Evolutionary conservation across 1,140 invertebrate genomes (phyloP).

Genomic region (Hylaeus anthracinus): DNA sequence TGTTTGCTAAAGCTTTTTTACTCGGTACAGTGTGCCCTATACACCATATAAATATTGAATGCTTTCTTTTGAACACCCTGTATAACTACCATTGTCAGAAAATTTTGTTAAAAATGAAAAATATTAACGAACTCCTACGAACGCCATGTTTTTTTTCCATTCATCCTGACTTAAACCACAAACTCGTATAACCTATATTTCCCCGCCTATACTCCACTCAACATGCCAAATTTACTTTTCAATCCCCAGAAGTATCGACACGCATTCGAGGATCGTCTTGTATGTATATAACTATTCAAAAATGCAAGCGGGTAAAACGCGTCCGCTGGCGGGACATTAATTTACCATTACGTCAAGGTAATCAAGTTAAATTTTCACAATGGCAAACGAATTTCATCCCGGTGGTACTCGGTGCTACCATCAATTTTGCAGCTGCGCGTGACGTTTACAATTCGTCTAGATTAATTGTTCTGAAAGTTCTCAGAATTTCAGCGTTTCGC

Average conservation of each 20-base stretch:
- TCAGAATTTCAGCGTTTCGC: conserved; percentile 53
- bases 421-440: conserved; percentile 66
- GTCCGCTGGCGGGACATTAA: conserved; percentile 52
- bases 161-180: no score
- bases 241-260: neutral
- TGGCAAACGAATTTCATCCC: conserved; percentile 62
- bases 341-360: conserved; percentile 61
- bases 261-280: neutral
- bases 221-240: neutral
- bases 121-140: no score
- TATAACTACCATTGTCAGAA: no score
- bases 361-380: conserved; percentile 67
- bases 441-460: conserved; percentile 62
- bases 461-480: conserved; percentile 62
- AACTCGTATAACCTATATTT: no score
- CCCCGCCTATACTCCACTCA: no score
- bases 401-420: conserved; percentile 47
- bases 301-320: conserved; percentile 32
- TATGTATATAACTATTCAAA: neutral
- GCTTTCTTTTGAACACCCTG: no score
- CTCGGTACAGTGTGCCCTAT: no score
- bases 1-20: no score
- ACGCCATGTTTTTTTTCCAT: no score
- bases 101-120: no score
- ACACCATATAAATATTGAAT: no score